A percentile compares a stretch with the other conserved stretches of the same genome.
These are phyloP conservation scores for Calephelis virginiensis DNA, from an alignment of 1,140 invertebrate species.

Conservation along the genomic window DNA sequence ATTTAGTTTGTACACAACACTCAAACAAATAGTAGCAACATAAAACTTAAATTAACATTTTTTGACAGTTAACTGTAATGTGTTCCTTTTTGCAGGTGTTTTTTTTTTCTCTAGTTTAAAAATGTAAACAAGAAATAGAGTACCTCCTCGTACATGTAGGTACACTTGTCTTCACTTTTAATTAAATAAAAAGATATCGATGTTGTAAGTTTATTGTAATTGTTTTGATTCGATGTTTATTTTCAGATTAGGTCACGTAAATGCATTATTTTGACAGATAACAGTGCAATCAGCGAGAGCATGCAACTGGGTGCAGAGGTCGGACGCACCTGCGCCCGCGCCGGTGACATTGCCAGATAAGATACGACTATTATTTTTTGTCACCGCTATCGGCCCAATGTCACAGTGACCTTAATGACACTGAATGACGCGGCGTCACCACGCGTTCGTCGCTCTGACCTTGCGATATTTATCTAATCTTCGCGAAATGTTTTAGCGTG, in stretches of 20 bases:
- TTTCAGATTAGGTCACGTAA: not conserved
- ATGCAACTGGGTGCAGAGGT: slow-evolving; percentile 57
- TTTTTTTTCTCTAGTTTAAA: no score
- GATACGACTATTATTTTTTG: slow-evolving; percentile 74
- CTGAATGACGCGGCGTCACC: slow-evolving; percentile 66
- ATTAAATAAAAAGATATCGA: no score
- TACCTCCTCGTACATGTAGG: no score
- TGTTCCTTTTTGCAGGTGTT: no score
- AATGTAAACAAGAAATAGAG: no score
- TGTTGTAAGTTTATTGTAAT: no score
- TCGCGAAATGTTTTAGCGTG: slow-evolving; percentile 65
- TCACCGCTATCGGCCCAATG: slow-evolving; percentile 71
- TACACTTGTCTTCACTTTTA: no score
- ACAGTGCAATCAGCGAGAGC: not conserved
- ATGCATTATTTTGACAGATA: slow-evolving; percentile 3
- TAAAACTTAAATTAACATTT: no score
- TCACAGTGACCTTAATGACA: slow-evolving; percentile 76
- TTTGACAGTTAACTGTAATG: no score
- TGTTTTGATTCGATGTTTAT: slow-evolving; percentile 5
- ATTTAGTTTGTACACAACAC: no score
- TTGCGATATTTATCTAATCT: slow-evolving; percentile 76
- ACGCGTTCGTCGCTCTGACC: slow-evolving; percentile 63
- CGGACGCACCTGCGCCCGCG: slow-evolving; percentile 67
- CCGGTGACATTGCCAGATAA: slow-evolving; percentile 73
- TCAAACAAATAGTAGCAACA: no score